These are phyloP conservation scores for Drosophila gaucha DNA, from an alignment of 2,888 invertebrate species.

Conservation along the genomic window DNA sequence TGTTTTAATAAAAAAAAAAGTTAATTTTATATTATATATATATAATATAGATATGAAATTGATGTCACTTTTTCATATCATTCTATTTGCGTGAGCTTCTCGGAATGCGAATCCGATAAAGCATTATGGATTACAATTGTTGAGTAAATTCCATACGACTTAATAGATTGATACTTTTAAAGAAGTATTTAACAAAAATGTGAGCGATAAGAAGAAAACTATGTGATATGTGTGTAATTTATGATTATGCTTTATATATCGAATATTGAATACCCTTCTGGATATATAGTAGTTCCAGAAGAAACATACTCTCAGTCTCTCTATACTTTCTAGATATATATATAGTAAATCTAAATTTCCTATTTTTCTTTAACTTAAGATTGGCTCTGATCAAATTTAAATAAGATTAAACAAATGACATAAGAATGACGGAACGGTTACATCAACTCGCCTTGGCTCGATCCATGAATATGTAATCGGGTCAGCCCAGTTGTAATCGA, in stretches of 20 bases:
- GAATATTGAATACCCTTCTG: not conserved
- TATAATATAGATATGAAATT: no score
- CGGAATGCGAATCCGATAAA: constrained; percentile 11
- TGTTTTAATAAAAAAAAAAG: no score
- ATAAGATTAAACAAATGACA: constrained; percentile 19
- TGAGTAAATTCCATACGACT: constrained; percentile 1
- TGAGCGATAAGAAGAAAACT: not conserved
- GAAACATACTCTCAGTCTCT: no score
- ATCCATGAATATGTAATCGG: constrained; percentile 72
- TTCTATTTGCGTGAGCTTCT: constrained; percentile 7
- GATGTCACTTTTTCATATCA: no score
- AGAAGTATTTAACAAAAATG: not conserved
- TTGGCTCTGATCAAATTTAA: not conserved
- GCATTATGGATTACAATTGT: not conserved
- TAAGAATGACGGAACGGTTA: constrained; percentile 35
- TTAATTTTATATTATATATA: no score
- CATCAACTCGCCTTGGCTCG: constrained; percentile 30
- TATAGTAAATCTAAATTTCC: not conserved
- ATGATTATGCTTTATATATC: not conserved
- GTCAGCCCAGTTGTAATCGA: constrained; percentile 34
- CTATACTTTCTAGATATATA: no score
- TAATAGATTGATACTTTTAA: not conserved
- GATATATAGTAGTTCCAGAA: not conserved
- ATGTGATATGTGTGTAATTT: not conserved
- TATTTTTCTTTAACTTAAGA: not conserved